Evolutionary conservation across 2,888 invertebrate species (phyloP), one percentile per base, ranked within the genome.

Genomic region (Pseudococcus longispinus): DNA sequence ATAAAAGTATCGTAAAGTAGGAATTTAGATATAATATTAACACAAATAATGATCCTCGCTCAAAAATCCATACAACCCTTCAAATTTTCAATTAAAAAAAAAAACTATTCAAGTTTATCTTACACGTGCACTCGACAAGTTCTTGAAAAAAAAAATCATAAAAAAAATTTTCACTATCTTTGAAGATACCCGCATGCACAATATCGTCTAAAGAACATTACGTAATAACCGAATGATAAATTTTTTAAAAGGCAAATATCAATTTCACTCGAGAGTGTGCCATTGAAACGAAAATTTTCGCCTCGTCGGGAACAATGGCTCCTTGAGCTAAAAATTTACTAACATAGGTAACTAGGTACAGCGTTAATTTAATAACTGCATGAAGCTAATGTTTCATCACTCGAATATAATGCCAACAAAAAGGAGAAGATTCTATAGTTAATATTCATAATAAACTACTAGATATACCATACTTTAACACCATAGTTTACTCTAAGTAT

Each of bases 311-410:
- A 20, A 55, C 55, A 55, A 23, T 60, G 60, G 9, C 60, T 60
- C 70, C 29, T 70, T 70, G 70, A 70, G 29, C 70, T 70, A 70
- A 70, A 70, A 70, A 70, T 29, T 70, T 60, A 60, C 60, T 23
- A 60, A 60, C 60, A 9, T 15, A 60, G 23, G 23, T 60, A 60
- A 9, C 9, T 55, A 55, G 37, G 11, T 60, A 60, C 70, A 6
- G 29, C 26, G 65, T 65, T 70, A 70, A 70, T 70, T 70, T 70
- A 70, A 29, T 29, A 70, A 70, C 70, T 29, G 70, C 70, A 29
- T 70, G 70, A 29, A 70, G 70, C 70, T 70, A 60, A 60, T 60
- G 70, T 70, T 70, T 70, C 70, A 70, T 70, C 70, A 70, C 29
- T 29, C 70, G 70, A 70, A 18, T 70, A 70, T 70, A 70, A 70